A percentile compares a stretch with the other conserved stretches of the same genome.
Conservation (phyloP, 2,113 vertebrate genomes). For the Burhinus oedicnemus region DNA sequence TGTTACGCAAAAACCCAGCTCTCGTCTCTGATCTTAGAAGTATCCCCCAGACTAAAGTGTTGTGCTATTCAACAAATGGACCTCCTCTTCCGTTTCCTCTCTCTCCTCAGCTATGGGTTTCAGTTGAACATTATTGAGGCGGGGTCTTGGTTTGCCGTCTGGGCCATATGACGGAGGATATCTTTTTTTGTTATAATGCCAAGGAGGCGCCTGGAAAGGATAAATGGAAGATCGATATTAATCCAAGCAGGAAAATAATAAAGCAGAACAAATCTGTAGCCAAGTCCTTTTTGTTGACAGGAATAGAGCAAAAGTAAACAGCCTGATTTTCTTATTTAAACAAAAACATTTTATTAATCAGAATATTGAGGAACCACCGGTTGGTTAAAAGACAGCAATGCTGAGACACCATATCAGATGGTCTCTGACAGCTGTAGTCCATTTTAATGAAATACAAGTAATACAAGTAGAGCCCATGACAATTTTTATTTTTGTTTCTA, state of each 20-base stretch:
- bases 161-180: slow-evolving; percentile 99
- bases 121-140: slow-evolving; percentile 99
- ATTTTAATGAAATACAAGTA: slow-evolving; percentile 46
- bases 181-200: slow-evolving; percentile 99
- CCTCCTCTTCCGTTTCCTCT: slow-evolving; percentile 85
- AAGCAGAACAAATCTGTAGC: slow-evolving; percentile 31
- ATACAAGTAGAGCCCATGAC: slow-evolving; percentile 19
- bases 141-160: slow-evolving; percentile 98
- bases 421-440: slow-evolving; percentile 48
- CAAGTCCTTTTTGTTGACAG: slow-evolving; percentile 78
- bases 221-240: slow-evolving; percentile 68
- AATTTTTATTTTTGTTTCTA: slow-evolving; percentile 57
- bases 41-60: slow-evolving; percentile 80
- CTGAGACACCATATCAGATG: slow-evolving; percentile 23
- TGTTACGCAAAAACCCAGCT: slow-evolving; percentile 55
- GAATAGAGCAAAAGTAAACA: slow-evolving; percentile 70
- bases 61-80: slow-evolving; percentile 89
- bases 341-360: slow-evolving; percentile 50
- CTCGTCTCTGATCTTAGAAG: slow-evolving; percentile 35
- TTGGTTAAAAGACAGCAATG: slow-evolving; percentile 53
- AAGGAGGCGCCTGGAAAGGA: slow-evolving; percentile 93
- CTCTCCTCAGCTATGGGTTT: slow-evolving; percentile 81
- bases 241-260: slow-evolving; percentile 31
- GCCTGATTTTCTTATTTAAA: slow-evolving; percentile 65
- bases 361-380: slow-evolving; percentile 55